Conservation (phyloP, 2,888 invertebrate genomes). For the Polydesmus complanatus region DNA sequence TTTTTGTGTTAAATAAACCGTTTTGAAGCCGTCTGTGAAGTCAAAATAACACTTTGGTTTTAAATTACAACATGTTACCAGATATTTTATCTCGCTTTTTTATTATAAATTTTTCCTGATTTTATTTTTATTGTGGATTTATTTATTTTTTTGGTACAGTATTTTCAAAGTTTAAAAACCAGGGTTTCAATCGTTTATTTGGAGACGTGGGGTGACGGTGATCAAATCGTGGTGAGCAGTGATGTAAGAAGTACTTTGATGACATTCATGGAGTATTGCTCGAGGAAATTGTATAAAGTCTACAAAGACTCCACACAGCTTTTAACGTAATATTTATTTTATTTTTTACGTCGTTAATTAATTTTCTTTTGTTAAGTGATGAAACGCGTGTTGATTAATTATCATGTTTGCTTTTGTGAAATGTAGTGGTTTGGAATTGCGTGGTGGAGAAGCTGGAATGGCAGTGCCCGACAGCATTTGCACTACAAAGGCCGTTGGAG, state of each 20-base stretch:
- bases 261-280: constrained; percentile 82
- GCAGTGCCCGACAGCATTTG: constrained; percentile 88
- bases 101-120: too few species aligned
- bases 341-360: not conserved
- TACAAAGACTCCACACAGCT: constrained; percentile 84
- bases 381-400: too few species aligned
- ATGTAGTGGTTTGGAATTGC: constrained; percentile 63
- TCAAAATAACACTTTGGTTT: too few species aligned
- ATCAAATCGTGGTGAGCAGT: constrained; percentile 54
- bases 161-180: constrained; percentile 77
- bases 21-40: too few species aligned
- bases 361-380: not conserved
- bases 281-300: constrained; percentile 67
- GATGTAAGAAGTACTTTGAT: constrained; percentile 78
- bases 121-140: too few species aligned
- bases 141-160: constrained; percentile 42
- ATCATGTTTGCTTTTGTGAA: too few species aligned
- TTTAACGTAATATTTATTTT: constrained; percentile 50
- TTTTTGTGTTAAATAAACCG: too few species aligned
- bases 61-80: too few species aligned
- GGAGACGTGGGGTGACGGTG: constrained; percentile 89
- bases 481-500: constrained; percentile 79
- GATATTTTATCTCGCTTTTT: too few species aligned
- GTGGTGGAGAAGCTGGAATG: constrained; percentile 83
- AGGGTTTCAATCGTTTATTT: constrained; percentile 89